A percentile compares a stretch with the other conserved stretches of the same genome.
Conservation (phyloP, 2,113 vertebrate species). For the Morphnarchus princeps region DNA sequence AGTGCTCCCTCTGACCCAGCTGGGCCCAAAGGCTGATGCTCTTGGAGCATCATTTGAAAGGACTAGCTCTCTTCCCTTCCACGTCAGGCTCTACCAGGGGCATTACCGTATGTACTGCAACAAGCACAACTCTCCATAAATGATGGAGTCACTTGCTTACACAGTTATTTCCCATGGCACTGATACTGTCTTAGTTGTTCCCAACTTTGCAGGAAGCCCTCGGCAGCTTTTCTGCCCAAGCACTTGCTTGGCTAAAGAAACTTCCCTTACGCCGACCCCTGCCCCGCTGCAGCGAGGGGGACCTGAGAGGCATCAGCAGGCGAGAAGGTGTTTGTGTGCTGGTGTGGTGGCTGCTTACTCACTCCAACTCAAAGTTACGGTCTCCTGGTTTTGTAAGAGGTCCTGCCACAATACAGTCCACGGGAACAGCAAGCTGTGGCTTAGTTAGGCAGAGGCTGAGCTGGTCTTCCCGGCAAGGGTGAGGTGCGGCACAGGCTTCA, state of each 20-base stretch:
- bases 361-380: not conserved
- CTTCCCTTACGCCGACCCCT: fast-evolving
- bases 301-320: not conserved
- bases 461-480: not conserved
- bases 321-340: not conserved
- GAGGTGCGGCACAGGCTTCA: not conserved
- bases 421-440: fast-evolving
- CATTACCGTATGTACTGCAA: fast-evolving
- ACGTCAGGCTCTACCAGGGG: fast-evolving
- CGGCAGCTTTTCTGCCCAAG: not conserved
- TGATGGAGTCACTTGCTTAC: fast-evolving
- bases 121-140: not conserved
- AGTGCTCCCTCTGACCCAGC: not conserved
- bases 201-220: not conserved
- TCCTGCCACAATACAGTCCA: not conserved
- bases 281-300: fast-evolving
- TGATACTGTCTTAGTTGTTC: not conserved
- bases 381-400: not conserved
- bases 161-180: fast-evolving
- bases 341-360: not conserved
- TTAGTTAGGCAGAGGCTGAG: not conserved
- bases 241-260: not conserved
- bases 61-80: not conserved
- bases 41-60: not conserved
- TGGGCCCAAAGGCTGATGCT: not conserved